These are phyloP conservation scores for Acropora yongei DNA, from an alignment of 64 coral and sea anemone species.

Conservation along the genomic window DNA sequence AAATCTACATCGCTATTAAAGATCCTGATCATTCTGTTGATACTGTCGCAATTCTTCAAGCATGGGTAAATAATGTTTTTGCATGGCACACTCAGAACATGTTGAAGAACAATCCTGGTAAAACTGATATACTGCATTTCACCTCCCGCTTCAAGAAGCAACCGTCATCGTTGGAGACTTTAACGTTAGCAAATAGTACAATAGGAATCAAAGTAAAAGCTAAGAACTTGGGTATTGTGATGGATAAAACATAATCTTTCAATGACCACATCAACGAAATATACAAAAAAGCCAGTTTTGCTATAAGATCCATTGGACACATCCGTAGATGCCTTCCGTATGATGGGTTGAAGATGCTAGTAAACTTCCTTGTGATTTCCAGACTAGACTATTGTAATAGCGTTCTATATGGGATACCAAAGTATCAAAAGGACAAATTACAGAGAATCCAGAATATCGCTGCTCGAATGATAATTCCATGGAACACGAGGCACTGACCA, in stretches of 20 bases:
- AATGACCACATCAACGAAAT: neutral
- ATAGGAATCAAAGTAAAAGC: neutral
- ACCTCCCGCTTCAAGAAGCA: slow-evolving; percentile 17
- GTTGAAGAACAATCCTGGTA: slow-evolving; percentile 26
- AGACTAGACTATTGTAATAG: slow-evolving; percentile 11
- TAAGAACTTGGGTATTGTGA: neutral
- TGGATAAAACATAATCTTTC: neutral
- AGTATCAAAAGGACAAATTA: slow-evolving; percentile 12
- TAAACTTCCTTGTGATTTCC: neutral
- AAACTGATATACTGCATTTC: slow-evolving; percentile 1
- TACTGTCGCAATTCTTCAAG: neutral
- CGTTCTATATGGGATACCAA: neutral
- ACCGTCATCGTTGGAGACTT: neutral
- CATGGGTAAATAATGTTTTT: slow-evolving; percentile 10
- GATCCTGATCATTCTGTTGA: neutral
- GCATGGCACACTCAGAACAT: slow-evolving; percentile 32
- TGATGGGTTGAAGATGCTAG: slow-evolving; percentile 6
- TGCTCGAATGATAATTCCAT: no score
- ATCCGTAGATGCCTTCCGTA: slow-evolving; percentile 10
- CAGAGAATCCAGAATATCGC: slow-evolving; percentile 23
- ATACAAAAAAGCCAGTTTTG: slow-evolving; percentile 11
- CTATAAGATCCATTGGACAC: slow-evolving; percentile 13
- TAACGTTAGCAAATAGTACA: neutral
- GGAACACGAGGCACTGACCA: neutral
- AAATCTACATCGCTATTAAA: slow-evolving; percentile 19